These are phyloP conservation scores for Hydrotaea diabolus DNA, from an alignment of 2,888 invertebrate genomes.

Conservation along the genomic window DNA sequence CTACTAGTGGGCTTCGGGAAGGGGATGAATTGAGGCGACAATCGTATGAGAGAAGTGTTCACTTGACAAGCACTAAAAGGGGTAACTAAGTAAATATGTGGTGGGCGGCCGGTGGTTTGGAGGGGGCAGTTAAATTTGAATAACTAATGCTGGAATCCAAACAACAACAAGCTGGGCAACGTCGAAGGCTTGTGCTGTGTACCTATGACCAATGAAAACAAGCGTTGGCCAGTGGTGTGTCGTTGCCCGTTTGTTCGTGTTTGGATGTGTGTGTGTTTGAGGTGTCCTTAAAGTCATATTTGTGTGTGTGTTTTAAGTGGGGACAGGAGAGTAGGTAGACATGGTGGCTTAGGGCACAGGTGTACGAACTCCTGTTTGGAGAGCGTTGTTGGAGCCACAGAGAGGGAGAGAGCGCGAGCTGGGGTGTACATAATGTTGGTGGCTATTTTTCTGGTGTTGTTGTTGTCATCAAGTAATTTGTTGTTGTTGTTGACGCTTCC, in stretches of 20 bases:
- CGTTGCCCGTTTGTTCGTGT: neutral
- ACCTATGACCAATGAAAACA: conserved; percentile 71
- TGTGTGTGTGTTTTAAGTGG: too few relatives aligned
- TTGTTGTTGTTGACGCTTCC: conserved; percentile 4
- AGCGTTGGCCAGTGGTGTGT: conserved; percentile 26
- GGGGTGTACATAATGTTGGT: neutral
- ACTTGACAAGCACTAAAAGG: conserved; percentile 5
- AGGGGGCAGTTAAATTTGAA: conserved; percentile 60
- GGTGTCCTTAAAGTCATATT: conserved; percentile 9
- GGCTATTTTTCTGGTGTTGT: conserved; percentile 14
- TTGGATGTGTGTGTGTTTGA: too few relatives aligned
- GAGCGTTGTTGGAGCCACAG: neutral
- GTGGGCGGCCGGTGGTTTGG: neutral
- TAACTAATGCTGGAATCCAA: conserved; percentile 64
- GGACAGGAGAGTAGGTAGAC: neutral
- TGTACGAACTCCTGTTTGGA: neutral
- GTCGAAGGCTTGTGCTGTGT: neutral
- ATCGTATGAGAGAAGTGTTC: neutral
- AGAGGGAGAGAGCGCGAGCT: neutral
- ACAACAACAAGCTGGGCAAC: conserved; percentile 36
- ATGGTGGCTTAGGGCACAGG: neutral
- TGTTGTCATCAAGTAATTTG: conserved; percentile 18
- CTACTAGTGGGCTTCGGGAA: too few relatives aligned
- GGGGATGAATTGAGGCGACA: conserved; percentile 5
- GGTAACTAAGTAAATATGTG: conserved; percentile 15